Evolutionary conservation across 2,113 vertebrate genomes (phyloP), one percentile per base, ranked within the genome.

Genomic region (Sceloporus tristichus): DNA sequence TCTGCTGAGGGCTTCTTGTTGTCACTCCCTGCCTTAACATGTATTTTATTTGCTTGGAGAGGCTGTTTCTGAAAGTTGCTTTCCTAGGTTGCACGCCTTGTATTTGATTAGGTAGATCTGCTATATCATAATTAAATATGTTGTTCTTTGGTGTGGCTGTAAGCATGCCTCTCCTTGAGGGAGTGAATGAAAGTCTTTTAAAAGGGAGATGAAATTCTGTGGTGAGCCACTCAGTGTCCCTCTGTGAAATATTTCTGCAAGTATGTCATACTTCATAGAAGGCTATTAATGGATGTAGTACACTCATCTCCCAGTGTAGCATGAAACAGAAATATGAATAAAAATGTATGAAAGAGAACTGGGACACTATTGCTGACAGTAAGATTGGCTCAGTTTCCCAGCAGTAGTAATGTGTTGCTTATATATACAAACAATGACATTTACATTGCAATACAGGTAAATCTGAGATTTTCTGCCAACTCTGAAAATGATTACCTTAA

Each of bases 391-490:
- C 2, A 66, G 13, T 77, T 76, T 75, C 85, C 56, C 84, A 83
- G 53, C 25, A 16, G 56, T 76, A 25, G 38, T 73, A 23, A 48
- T 38, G 53, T 85, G 59, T 81, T 27, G 29, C 5, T 68, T 68
- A 29, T 34, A 82, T 82, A 81, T 27, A 9, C 29, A 53, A 19
- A 18, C 48, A 21, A 10, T 90, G n/a, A 29, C 0, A 13, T 40
- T 89, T 85, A 29, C n/a, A 56, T 87, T 86, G 86, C 82, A 86
- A n/a, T 68, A 34, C 8, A 48, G 48, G 4, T 21, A 1, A 53
- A 70, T 79, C 90, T 19, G 85, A 70, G 74, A 27, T 71, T 85
- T 91, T 79, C 78, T 88, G 80, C 23, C 42, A 40, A 77, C 48
- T 88, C 23, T 14, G 42, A 0, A 71, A 48, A 65, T 53, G 54